Percentiles rank a stretch among this genome's conserved stretches.
Evolutionary conservation across 2,113 vertebrate species (phyloP).

Genomic region (Penelope pileata): DNA sequence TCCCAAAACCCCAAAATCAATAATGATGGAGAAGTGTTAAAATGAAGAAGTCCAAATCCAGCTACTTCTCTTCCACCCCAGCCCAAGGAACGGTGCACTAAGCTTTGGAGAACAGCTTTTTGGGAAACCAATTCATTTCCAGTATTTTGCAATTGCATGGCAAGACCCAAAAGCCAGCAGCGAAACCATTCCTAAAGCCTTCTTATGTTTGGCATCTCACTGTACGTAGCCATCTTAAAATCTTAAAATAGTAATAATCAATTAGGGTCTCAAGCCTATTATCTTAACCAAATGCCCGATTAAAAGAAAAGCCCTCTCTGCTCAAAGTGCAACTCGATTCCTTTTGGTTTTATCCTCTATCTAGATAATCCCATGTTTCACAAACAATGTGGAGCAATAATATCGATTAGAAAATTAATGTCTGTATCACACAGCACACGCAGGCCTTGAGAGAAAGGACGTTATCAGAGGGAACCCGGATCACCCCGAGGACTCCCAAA

Average conservation of each 20-base stretch:
- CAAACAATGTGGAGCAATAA: conserved; percentile 56
- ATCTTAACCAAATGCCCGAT: conserved; percentile 71
- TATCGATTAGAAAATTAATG: conserved; percentile 55
- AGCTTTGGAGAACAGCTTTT: conserved; percentile 19
- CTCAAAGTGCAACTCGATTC: conserved; percentile 65
- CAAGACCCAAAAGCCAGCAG: neutral
- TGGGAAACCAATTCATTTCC: neutral
- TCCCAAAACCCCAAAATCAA: conserved; percentile 24
- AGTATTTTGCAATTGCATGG: neutral
- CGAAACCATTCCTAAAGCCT: conserved; percentile 35
- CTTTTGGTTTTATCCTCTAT: conserved; percentile 64
- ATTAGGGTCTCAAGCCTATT: conserved; percentile 74
- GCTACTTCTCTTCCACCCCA: neutral
- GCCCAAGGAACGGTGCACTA: neutral
- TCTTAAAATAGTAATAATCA: conserved; percentile 73
- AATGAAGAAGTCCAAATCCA: neutral
- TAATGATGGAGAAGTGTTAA: neutral
- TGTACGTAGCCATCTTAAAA: conserved; percentile 64
- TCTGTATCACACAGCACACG: conserved; percentile 14
- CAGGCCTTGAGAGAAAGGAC: conserved; percentile 23
- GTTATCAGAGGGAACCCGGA: conserved; percentile 11
- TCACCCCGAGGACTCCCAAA: conserved; percentile 23
- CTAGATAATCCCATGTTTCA: conserved; percentile 67
- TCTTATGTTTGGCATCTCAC: conserved; percentile 26
- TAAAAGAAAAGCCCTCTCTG: conserved; percentile 71